A percentile compares a stretch with the other conserved stretches of the same genome.
Conservation (phyloP, 2,113 vertebrate species). For the Dicentrarchus labrax region DNA sequence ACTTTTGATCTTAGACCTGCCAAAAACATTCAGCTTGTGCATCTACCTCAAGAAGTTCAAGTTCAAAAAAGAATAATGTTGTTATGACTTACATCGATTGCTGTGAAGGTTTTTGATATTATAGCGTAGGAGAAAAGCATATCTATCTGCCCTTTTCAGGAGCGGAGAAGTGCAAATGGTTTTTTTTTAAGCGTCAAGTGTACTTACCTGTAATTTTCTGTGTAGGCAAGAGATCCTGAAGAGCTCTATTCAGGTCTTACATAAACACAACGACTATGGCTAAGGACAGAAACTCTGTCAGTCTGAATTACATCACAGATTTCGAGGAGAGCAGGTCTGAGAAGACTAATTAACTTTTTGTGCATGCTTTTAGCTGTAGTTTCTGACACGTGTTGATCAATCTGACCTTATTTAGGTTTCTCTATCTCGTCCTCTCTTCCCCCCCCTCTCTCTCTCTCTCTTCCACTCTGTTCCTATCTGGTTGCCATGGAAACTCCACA, state of each 20-base stretch:
- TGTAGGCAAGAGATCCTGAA: neutral
- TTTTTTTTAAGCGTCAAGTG: neutral
- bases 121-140: neutral
- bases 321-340: neutral
- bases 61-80: neutral
- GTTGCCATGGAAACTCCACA: constrained; percentile 80
- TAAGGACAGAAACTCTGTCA: neutral
- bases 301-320: neutral
- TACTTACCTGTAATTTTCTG: constrained; percentile 9
- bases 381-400: neutral
- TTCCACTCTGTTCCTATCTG: constrained; percentile 39
- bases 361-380: neutral
- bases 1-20: constrained; percentile 16
- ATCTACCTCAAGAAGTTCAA: constrained; percentile 7
- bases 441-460: constrained; percentile 10
- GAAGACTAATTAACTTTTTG: neutral
- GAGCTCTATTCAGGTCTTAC: neutral
- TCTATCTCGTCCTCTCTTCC: neutral
- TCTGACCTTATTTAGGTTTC: constrained; percentile 7
- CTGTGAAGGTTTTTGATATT: neutral
- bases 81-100: neutral
- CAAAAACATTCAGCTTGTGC: neutral
- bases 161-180: neutral
- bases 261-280: neutral
- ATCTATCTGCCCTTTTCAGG: neutral